Evolutionary conservation across 2,113 vertebrate genomes (phyloP), one percentile per base, ranked within the genome.

Genomic region (Callionymus lyra): DNA sequence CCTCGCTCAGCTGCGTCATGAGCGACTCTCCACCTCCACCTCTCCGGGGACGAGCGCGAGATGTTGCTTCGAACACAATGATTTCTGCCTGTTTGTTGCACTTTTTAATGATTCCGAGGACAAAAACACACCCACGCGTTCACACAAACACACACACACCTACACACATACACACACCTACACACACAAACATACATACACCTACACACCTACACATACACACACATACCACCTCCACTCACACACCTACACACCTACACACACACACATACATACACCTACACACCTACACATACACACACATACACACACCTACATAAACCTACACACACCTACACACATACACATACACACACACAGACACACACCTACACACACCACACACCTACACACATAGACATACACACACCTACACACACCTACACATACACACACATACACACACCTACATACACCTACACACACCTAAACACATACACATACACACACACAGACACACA

Each of bases 1-100:
- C 52, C 42, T 49, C 38, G 12, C 64, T 49, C 10, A 51, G 58
- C 65, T 53, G 71, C 66, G 73, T 81, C 79, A 81, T 16, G 45
- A 13, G 31, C 39, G 16, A 33, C 38, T 49, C 50, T 45, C 63
- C 64, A 34, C 52, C 47, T 27, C 21, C 54, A 44, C 56, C 41
- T 61, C 58, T 41, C 18, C 19, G 9, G 49, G 49, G 75, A 66
- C 1, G 2, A 38, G 51, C 47, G 41, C 47, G 15, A 56, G 64
- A 48, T 39, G 41, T 46, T 63, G 52, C 39, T 36, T 37, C 53
- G 54, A 21, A 14, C 50, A 62, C 52, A 44, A 47, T 21, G 56
- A 49, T 47, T 70, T 56, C 18, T 21, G 32, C 36, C 37, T 50
- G 16, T 62, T 57, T 59, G 53, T 58, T 56, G 16, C 37, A 27